A percentile compares a stretch with the other conserved stretches of the same genome.
Evolutionary conservation across 2,113 vertebrate genomes (phyloP).

Genomic region (Heteronetta atricapilla): DNA sequence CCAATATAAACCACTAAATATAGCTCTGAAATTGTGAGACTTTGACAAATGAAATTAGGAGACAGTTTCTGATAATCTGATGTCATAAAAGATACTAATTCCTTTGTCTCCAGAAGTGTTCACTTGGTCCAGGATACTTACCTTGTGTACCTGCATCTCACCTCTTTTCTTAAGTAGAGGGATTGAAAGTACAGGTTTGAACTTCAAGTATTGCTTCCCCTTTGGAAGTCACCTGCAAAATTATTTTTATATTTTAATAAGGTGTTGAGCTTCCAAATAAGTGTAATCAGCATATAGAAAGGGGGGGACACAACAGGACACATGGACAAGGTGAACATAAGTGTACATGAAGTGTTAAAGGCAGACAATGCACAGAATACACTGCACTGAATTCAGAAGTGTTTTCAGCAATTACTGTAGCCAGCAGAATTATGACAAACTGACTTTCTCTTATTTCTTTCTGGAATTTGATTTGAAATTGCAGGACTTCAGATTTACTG

Average conservation of each 20-base stretch:
- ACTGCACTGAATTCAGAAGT: neutral
- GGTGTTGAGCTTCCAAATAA: neutral
- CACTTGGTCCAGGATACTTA: neutral
- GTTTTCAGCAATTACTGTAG: neutral
- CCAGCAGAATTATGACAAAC: neutral
- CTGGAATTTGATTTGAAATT: neutral
- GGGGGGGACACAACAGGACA: neutral
- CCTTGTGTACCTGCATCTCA: neutral
- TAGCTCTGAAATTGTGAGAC: neutral
- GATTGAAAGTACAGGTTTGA: neutral
- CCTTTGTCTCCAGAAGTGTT: neutral
- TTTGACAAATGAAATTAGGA: neutral
- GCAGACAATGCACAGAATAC: neutral
- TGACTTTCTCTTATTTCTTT: neutral
- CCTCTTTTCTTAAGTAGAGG: neutral
- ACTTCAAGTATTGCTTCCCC: neutral
- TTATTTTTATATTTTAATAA: neutral
- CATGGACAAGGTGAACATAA: neutral
- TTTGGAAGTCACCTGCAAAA: neutral
- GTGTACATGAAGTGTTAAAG: neutral
- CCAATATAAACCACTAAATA: neutral
- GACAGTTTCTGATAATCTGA: neutral
- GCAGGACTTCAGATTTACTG: neutral
- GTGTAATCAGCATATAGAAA: neutral
- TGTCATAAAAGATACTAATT: neutral